These are phyloP conservation scores for Podarcis raffonei DNA, from an alignment of 2,113 vertebrate genomes.

Conservation along the genomic window DNA sequence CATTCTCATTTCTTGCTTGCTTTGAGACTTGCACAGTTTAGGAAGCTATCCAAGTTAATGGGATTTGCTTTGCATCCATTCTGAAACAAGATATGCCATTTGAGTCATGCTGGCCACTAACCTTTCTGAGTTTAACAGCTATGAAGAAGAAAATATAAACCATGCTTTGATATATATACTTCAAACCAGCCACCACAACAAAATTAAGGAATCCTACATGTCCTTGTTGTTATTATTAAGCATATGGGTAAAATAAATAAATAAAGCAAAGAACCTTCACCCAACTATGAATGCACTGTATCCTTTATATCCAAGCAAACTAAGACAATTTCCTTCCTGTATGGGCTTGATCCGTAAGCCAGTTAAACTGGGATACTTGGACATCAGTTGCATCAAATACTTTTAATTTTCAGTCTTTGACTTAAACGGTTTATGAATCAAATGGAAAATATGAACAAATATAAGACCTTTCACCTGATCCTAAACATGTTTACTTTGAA, in stretches of 20 bases:
- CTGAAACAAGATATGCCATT: neutral
- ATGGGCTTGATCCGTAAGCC: neutral
- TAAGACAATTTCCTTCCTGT: neutral
- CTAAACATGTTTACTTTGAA: neutral
- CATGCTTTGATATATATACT: neutral
- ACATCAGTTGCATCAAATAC: too few species aligned
- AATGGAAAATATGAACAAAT: neutral
- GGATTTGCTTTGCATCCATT: constrained; percentile 27
- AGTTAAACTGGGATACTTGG: neutral
- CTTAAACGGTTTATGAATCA: neutral
- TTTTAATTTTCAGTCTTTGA: neutral
- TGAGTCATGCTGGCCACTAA: constrained; percentile 32
- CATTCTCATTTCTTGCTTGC: constrained; percentile 13
- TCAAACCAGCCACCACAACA: neutral
- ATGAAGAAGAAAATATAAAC: neutral
- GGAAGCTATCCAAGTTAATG: neutral
- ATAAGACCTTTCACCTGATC: neutral
- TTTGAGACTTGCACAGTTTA: neutral
- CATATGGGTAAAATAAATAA: neutral
- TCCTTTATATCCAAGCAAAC: neutral
- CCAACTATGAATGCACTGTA: neutral
- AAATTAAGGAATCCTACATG: neutral
- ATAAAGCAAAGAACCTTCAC: neutral
- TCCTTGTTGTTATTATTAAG: neutral
- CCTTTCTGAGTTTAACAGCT: constrained; percentile 17